Evolutionary conservation across 2,797 vertebrate species (phyloP), one percentile per base, ranked within the genome.

Genomic region (Sternotherus odoratus): DNA sequence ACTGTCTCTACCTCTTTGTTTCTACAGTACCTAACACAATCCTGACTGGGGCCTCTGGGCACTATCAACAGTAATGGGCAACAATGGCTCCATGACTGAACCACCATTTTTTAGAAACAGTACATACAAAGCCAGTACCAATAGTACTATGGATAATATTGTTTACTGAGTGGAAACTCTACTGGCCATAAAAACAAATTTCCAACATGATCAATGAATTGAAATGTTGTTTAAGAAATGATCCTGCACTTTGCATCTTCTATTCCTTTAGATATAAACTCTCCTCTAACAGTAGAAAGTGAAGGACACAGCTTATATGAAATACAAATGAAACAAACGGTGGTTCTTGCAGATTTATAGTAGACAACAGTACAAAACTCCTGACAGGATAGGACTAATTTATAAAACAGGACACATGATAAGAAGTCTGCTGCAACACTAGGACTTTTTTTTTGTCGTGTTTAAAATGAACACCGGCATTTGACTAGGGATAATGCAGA

Each of bases 201-300:
- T 66, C n/a, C n/a, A 3, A 23, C 17, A 12, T 4, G n/a, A 66
- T 57, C 17, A 57, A 36, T 43, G 79, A 75, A 46, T 60, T 74
- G 39, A 90, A 92, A 82, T 12, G 23, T 26, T 66, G 1, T 51
- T 87, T 53, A 9, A 39, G 0, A 49, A 63, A 39, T 66, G 53
- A 89, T 88, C 92, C 83, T 10, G 33, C 0, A 0, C 24, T 33
- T 85, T 0, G 0, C 0, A 0, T 77, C 80, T 82, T 56, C 33
- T 89, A 72, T 91, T 83, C 39, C 85, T 30, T 28, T 28, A 50
- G 48, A 74, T 0, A 2, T 51, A 81, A 90, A 79, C 43, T 48
- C 28, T 60, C 10, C 39, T 69, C 39, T 77, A 91, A 54, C 43
- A 77, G 2, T n/a, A 89, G 69, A 63, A 93, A 2, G 39, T 9